phyloP scores from a whole-genome alignment of 2,113 vertebrate species.

The Pseudorectes ferrugineus region DNA sequence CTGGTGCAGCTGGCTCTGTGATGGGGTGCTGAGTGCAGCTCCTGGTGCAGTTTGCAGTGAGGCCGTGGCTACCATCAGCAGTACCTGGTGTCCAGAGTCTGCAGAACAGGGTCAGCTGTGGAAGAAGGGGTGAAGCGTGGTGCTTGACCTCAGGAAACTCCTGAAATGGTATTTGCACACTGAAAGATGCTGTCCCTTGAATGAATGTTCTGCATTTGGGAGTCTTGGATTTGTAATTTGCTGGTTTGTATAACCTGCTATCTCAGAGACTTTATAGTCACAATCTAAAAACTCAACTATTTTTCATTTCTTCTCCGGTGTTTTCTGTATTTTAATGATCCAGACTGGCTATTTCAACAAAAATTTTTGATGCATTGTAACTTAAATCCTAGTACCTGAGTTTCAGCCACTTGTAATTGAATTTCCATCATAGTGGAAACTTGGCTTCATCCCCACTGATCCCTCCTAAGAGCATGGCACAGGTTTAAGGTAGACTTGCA shows the following conservation, averaged over 20 bases:
- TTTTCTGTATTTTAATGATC: background rate
- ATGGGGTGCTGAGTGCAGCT: background rate
- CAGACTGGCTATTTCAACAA: background rate
- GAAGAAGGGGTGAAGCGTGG: rapidly evolving
- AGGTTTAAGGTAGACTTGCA: background rate
- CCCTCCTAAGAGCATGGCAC: background rate
- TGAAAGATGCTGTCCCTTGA: background rate
- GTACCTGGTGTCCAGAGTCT: background rate
- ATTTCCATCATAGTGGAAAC: background rate
- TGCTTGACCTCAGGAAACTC: background rate
- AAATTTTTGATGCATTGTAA: background rate
- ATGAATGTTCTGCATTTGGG: background rate
- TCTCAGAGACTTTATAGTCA: background rate
- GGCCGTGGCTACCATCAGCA: background rate
- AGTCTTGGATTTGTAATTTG: background rate
- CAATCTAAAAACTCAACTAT: background rate
- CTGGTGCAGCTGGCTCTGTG: too few species aligned
- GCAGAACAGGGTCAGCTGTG: background rate
- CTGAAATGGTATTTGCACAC: background rate
- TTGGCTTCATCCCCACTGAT: background rate
- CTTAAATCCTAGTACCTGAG: background rate
- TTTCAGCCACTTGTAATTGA: background rate
- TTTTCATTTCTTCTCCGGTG: background rate
- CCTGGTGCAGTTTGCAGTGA: background rate
- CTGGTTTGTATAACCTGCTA: background rate